phyloP scores from a whole-genome alignment of 2,113 vertebrate genomes.

The Polypterus bichir region DNA sequence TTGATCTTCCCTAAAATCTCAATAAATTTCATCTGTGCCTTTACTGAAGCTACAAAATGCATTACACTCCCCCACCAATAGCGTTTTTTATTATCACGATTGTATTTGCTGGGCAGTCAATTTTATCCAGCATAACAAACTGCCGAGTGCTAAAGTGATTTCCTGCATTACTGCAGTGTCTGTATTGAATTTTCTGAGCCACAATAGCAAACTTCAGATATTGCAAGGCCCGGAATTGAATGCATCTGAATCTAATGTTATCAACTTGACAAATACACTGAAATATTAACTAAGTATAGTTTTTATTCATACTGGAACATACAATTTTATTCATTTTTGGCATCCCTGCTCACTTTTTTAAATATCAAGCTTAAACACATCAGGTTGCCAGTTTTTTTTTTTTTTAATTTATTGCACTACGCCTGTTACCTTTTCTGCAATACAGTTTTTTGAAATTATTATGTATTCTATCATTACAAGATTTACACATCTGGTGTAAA shows the following conservation, averaged over 20 bases:
- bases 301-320: constrained; percentile 54
- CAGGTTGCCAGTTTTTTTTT: no score
- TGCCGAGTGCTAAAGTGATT: constrained; percentile 62
- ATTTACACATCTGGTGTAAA: no score
- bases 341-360: no score
- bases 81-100: constrained; percentile 54
- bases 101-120: constrained; percentile 62
- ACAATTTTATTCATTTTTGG: constrained; percentile 21
- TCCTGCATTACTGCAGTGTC: constrained; percentile 54
- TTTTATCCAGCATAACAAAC: constrained; percentile 63
- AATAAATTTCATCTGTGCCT: constrained; percentile 61
- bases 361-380: no score
- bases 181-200: constrained; percentile 64
- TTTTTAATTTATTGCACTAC: no score
- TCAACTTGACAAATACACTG: constrained; percentile 60
- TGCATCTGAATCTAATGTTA: constrained; percentile 48
- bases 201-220: constrained; percentile 60
- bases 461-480: no score
- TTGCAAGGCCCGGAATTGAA: constrained; percentile 57
- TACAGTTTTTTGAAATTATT: no score
- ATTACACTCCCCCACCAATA: constrained; percentile 57
- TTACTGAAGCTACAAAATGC: constrained; percentile 49
- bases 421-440: no score
- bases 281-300: constrained; percentile 59
- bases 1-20: constrained; percentile 63